These are phyloP conservation scores for Parascotia fuliginaria DNA, from an alignment of 2,888 invertebrate genomes.

Conservation along the genomic window DNA sequence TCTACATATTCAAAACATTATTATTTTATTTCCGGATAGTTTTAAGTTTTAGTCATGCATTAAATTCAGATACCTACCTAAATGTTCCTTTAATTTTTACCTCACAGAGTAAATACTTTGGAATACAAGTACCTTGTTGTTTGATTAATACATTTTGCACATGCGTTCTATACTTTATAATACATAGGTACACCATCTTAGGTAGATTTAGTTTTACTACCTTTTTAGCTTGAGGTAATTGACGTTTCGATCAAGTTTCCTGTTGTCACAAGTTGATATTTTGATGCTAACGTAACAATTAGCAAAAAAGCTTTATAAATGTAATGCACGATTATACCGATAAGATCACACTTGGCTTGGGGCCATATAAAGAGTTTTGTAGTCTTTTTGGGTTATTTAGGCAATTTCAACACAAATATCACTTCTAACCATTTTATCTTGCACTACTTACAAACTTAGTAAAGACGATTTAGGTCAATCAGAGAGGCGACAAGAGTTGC, in stretches of 20 bases:
- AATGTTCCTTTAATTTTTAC: slow-evolving; percentile 2
- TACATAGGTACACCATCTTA: too few species aligned
- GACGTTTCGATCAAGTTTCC: too few species aligned
- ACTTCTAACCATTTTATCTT: neutral
- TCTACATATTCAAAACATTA: slow-evolving; percentile 24
- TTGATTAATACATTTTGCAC: too few species aligned
- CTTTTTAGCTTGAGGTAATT: too few species aligned
- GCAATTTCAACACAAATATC: neutral
- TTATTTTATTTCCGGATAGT: slow-evolving; percentile 26
- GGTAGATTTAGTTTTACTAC: too few species aligned
- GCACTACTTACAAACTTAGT: slow-evolving; percentile 4
- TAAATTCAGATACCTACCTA: slow-evolving; percentile 25
- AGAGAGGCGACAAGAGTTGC: slow-evolving; percentile 33
- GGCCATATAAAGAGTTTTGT: neutral
- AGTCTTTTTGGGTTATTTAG: neutral
- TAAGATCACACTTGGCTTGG: neutral
- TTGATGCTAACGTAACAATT: too few species aligned
- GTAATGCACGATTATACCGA: too few species aligned
- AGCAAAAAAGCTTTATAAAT: too few species aligned
- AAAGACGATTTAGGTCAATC: slow-evolving; percentile 39
- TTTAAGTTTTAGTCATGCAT: slow-evolving; percentile 36
- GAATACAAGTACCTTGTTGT: too few species aligned
- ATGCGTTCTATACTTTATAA: too few species aligned
- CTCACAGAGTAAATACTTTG: neutral
- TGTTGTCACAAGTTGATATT: too few species aligned